These are phyloP conservation scores for Coracopsis vasa DNA, from an alignment of 2,113 vertebrate genomes.

Conservation along the genomic window DNA sequence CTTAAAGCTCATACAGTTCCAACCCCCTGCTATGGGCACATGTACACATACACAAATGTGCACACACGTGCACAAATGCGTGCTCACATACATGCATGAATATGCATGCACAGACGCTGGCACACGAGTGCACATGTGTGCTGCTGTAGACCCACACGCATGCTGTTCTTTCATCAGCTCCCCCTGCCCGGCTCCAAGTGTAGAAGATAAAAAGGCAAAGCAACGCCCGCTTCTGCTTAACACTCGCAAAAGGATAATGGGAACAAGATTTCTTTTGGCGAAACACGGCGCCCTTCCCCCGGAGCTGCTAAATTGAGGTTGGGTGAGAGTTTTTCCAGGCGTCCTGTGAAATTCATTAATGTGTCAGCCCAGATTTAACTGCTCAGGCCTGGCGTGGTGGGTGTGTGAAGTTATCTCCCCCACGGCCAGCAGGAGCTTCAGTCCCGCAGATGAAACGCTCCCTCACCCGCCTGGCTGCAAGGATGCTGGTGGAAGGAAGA, in stretches of 20 bases:
- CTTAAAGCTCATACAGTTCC: not conserved
- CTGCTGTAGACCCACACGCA: not conserved
- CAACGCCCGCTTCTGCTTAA: not conserved
- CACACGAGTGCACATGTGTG: accelerated
- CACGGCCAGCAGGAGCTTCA: not conserved
- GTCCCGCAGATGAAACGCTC: not conserved
- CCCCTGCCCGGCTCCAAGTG: not conserved
- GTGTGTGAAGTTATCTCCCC: not conserved
- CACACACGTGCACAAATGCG: too few species aligned
- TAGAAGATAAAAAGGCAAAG: constrained; percentile 49
- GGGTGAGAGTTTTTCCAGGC: constrained; percentile 74
- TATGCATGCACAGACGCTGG: not conserved
- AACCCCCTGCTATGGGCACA: not conserved
- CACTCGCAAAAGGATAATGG: constrained; percentile 59
- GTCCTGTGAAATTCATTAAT: constrained; percentile 74
- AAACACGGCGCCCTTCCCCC: not conserved
- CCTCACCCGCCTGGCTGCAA: accelerated
- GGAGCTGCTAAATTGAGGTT: not conserved
- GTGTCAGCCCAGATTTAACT: constrained; percentile 64
- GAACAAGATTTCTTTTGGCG: constrained; percentile 59
- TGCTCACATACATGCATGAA: accelerated
- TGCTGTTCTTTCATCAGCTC: not conserved
- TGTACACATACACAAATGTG: not conserved
- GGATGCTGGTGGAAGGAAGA: not conserved
- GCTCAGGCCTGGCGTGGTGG: constrained; percentile 35